Percentiles rank a stretch among this genome's conserved stretches.
These are phyloP conservation scores for Sarcophaga peregrina DNA, from an alignment of 1,140 invertebrate genomes.

Conservation along the genomic window DNA sequence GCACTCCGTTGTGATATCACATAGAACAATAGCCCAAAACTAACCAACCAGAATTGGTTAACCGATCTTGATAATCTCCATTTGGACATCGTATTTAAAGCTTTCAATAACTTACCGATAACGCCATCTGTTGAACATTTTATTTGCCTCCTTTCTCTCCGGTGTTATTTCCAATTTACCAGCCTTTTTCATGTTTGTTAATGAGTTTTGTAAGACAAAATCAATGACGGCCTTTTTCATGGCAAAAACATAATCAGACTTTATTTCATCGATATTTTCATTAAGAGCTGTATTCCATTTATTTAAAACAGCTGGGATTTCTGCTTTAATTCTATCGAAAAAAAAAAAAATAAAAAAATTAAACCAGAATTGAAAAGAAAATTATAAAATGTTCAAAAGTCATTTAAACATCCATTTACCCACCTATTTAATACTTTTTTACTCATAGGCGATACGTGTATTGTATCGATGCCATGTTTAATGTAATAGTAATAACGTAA, in stretches of 20 bases:
- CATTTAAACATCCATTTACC: constrained; percentile 18
- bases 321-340: constrained; percentile 56
- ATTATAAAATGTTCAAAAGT: background rate
- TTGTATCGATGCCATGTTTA: constrained; percentile 87
- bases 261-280: constrained; percentile 73
- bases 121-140: constrained; percentile 59
- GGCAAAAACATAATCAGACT: constrained; percentile 83
- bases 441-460: constrained; percentile 83
- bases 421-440: constrained; percentile 72
- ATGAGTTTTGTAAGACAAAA: constrained; percentile 85
- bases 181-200: constrained; percentile 49
- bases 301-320: constrained; percentile 70
- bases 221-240: constrained; percentile 91
- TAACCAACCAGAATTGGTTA: too few species aligned
- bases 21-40: too few species aligned
- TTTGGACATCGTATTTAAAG: too few species aligned
- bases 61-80: too few species aligned
- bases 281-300: constrained; percentile 72
- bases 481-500: constrained; percentile 91
- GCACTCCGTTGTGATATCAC: too few species aligned
- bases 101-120: constrained; percentile 57
- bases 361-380: background rate
- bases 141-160: constrained; percentile 71
- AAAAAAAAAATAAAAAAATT: background rate
- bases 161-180: constrained; percentile 67